These are phyloP conservation scores for Tetramorium simillimum DNA, from an alignment of 1,140 invertebrate species.

Conservation along the genomic window DNA sequence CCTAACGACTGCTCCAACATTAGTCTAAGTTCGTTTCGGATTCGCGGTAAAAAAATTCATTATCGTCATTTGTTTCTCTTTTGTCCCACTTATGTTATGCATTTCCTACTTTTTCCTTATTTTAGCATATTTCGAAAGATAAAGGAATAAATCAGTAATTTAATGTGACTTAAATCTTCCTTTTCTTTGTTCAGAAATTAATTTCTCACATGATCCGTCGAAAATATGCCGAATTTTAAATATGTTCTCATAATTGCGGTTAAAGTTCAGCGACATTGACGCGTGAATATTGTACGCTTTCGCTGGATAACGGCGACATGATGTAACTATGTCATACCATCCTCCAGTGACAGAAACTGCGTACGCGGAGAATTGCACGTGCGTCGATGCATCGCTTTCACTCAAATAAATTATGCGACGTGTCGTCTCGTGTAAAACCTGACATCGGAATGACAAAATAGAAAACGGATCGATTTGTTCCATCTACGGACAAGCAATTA, in stretches of 20 bases:
- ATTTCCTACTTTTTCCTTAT: background rate
- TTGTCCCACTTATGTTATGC: background rate
- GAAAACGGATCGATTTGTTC: background rate
- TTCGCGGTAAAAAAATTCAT: background rate
- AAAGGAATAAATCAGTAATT: background rate
- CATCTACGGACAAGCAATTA: background rate
- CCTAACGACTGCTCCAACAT: constrained; percentile 14
- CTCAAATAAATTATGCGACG: constrained; percentile 17
- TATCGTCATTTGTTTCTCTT: background rate
- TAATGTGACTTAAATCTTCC: background rate
- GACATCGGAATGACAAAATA: background rate
- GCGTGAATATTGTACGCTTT: constrained; percentile 27
- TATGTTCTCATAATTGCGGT: background rate
- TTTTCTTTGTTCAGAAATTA: background rate
- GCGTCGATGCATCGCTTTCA: constrained; percentile 52
- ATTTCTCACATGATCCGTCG: background rate
- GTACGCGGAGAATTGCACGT: too few relatives aligned
- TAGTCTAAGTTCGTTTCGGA: background rate
- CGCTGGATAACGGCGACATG: constrained; percentile 3
- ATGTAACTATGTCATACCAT: constrained; percentile 49
- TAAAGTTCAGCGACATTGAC: background rate
- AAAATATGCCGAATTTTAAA: background rate
- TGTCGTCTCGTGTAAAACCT: background rate
- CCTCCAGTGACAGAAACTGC: constrained; percentile 29
- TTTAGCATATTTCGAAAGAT: background rate